These are phyloP conservation scores for Crioceris asparagi DNA, from an alignment of 2,888 invertebrate genomes.

Conservation along the genomic window DNA sequence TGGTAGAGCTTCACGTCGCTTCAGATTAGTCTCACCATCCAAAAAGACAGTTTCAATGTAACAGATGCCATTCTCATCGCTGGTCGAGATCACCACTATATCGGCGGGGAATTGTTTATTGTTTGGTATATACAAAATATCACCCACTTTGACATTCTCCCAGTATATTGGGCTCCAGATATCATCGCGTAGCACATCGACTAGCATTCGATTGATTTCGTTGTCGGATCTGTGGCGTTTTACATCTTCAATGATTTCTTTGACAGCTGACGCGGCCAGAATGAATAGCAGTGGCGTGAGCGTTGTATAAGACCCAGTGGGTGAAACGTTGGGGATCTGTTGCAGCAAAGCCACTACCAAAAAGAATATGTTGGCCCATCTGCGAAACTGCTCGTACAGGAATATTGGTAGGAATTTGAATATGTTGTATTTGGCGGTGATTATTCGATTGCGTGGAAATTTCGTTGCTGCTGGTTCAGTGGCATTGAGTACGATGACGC, in stretches of 20 bases:
- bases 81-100: conserved; percentile 80
- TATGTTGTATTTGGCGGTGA: conserved; percentile 38
- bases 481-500: no score
- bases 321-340: conserved; percentile 99
- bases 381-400: conserved; percentile 97
- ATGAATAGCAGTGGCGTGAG: conserved; percentile 95
- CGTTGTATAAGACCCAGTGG: conserved; percentile 96
- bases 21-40: conserved; percentile 98
- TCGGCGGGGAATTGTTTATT: conserved; percentile 96
- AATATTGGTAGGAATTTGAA: conserved; percentile 88
- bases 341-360: conserved; percentile 94
- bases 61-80: conserved; percentile 94
- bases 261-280: conserved; percentile 88
- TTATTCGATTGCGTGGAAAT: not conserved
- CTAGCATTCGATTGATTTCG: conserved; percentile 81
- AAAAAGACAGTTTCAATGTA: conserved; percentile 98
- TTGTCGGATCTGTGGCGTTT: conserved; percentile 94
- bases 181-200: conserved; percentile 30
- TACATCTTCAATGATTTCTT: conserved; percentile 96
- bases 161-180: conserved; percentile 71
- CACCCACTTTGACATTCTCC: conserved; percentile 79
- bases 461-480: no score
- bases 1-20: conserved; percentile 80
- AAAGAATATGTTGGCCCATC: conserved; percentile 99
- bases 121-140: conserved; percentile 85